Percentiles rank a stretch among this genome's conserved stretches.
Evolutionary conservation across 2,113 vertebrate genomes (phyloP).

Genomic region (Amia ocellicauda): DNA sequence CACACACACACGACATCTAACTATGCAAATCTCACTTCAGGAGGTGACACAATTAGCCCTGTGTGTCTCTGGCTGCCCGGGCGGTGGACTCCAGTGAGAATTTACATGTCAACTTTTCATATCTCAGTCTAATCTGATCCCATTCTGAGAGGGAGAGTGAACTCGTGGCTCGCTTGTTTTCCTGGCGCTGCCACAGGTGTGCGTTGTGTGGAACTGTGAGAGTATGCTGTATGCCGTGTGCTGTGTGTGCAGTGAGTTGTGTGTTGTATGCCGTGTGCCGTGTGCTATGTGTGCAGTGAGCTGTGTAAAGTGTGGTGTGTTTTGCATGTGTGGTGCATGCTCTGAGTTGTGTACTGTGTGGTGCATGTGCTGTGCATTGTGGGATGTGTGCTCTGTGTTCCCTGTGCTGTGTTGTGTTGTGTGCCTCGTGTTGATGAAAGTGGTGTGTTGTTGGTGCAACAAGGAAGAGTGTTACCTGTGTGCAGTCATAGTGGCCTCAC

Average conservation of each 20-base stretch:
- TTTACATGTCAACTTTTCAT: conserved; percentile 35
- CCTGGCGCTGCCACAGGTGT: neutral
- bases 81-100: neutral
- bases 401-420: too few relatives aligned
- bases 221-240: conserved; percentile 10
- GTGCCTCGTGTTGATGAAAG: too few relatives aligned
- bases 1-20: conserved; percentile 33
- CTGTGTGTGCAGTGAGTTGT: neutral
- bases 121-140: conserved; percentile 18
- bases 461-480: too few relatives aligned
- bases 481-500: too few relatives aligned
- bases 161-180: neutral
- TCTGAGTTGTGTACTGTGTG: too few relatives aligned
- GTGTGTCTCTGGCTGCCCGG: conserved; percentile 25
- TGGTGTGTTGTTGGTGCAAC: too few relatives aligned
- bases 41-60: conserved; percentile 41
- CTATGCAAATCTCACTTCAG: conserved; percentile 42
- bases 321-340: too few relatives aligned
- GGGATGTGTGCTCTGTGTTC: too few relatives aligned
- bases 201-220: conserved; percentile 18
- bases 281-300: neutral
- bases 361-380: too few relatives aligned
- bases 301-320: neutral
- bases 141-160: conserved; percentile 12
- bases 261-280: neutral